Evolutionary conservation across 2,113 vertebrate genomes (phyloP).

Genomic region (Callospermophilus lateralis): DNA sequence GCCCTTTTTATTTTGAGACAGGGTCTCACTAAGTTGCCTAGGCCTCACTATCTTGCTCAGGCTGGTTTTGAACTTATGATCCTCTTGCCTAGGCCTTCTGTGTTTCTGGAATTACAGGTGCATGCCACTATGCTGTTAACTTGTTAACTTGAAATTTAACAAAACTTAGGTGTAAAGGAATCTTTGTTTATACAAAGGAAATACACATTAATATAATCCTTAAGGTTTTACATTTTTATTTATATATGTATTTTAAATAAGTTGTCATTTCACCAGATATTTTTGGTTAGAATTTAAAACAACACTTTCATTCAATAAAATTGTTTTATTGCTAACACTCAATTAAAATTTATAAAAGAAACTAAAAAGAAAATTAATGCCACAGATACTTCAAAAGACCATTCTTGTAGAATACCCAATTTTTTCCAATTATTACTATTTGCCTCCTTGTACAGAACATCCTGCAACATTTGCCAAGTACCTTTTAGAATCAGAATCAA

Average conservation of each 20-base stretch:
- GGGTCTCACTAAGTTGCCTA: too few relatives aligned
- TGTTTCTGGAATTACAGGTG: too few relatives aligned
- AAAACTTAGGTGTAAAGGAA: not conserved
- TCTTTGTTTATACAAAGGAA: slow-evolving; percentile 21
- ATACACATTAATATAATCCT: not conserved
- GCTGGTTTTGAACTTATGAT: too few relatives aligned
- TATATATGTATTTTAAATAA: not conserved
- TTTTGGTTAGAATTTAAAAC: slow-evolving; percentile 39
- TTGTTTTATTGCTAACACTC: not conserved
- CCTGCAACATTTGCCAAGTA: slow-evolving; percentile 70
- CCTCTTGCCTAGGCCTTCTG: too few relatives aligned
- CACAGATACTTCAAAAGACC: slow-evolving; percentile 45
- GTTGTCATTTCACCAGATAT: slow-evolving; percentile 28
- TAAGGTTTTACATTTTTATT: not conserved
- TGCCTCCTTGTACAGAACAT: slow-evolving; percentile 63
- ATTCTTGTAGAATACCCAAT: slow-evolving; percentile 46
- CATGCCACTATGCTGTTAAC: too few relatives aligned
- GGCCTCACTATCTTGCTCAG: too few relatives aligned
- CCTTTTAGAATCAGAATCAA: slow-evolving; percentile 70
- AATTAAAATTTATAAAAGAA: slow-evolving; percentile 49
- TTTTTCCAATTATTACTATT: slow-evolving; percentile 64
- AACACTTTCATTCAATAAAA: slow-evolving; percentile 6
- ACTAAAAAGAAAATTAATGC: slow-evolving; percentile 51
- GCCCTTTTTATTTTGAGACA: too few relatives aligned
- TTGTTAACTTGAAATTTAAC: not conserved